phyloP scores from a whole-genome alignment of 2,113 vertebrate species.

The Barnardius zonarius region DNA sequence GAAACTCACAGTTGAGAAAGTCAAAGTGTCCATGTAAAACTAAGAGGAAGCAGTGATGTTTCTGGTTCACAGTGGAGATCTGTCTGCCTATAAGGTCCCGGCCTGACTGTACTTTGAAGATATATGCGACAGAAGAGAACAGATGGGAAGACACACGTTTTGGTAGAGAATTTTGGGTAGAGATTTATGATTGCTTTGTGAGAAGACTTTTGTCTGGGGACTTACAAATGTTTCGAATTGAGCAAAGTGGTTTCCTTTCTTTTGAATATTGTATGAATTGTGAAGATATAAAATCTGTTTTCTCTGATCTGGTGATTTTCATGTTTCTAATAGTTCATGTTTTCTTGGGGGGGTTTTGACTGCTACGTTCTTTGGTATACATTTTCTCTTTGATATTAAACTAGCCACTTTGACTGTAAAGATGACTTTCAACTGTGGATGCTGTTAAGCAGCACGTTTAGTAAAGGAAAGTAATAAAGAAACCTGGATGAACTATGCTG shows the following conservation, averaged over 20 bases:
- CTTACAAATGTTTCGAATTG: background rate
- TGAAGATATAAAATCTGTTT: background rate
- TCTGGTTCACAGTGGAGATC: background rate
- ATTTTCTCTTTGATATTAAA: background rate
- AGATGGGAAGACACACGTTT: background rate
- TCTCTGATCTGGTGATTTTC: background rate
- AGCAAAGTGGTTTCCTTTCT: background rate
- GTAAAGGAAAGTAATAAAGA: background rate
- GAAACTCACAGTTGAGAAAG: background rate
- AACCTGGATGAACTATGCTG: background rate
- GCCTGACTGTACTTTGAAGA: background rate
- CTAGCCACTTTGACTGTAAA: background rate
- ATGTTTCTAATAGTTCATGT: background rate
- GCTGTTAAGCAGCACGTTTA: background rate
- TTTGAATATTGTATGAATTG: background rate
- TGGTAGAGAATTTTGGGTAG: background rate
- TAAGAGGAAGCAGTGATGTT: background rate
- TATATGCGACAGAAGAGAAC: background rate
- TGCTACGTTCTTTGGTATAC: background rate
- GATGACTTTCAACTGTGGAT: background rate
- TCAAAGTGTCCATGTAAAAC: background rate
- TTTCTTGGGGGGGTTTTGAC: background rate
- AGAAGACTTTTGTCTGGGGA: background rate
- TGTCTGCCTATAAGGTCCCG: background rate
- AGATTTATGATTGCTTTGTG: background rate